These are phyloP conservation scores for Characodon lateralis DNA, from an alignment of 2,797 vertebrate species.

Conservation along the genomic window DNA sequence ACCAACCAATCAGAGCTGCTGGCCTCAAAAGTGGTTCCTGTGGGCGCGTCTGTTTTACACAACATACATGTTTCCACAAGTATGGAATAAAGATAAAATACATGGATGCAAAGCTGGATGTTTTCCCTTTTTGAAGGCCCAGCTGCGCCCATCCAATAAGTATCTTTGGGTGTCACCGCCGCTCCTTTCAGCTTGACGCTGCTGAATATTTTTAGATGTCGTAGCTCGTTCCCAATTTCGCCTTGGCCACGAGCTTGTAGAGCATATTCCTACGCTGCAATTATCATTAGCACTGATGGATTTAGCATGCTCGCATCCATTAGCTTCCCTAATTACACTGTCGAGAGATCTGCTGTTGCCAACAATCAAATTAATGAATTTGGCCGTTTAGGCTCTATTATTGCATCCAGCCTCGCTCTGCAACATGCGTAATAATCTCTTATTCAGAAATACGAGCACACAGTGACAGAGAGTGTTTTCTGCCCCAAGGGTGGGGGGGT, in stretches of 20 bases:
- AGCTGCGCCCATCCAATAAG: constrained; percentile 47
- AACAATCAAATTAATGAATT: constrained; percentile 83
- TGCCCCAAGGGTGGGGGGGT: constrained; percentile 27
- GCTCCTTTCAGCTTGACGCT: not conserved
- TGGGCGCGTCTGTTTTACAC: constrained; percentile 43
- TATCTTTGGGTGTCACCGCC: constrained; percentile 54
- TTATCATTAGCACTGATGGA: constrained; percentile 85
- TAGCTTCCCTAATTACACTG: constrained; percentile 81
- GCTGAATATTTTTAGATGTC: constrained; percentile 71
- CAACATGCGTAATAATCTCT: constrained; percentile 65
- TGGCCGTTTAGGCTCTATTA: constrained; percentile 76
- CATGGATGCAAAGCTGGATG: constrained; percentile 44
- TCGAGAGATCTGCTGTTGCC: constrained; percentile 74
- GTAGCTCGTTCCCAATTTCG: constrained; percentile 54
- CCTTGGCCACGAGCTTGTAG: constrained; percentile 41
- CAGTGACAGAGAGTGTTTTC: constrained; percentile 45
- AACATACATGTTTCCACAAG: constrained; percentile 31
- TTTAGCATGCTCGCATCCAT: constrained; percentile 76
- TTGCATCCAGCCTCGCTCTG: constrained; percentile 36
- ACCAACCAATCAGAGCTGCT: constrained; percentile 53
- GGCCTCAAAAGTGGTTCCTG: constrained; percentile 64
- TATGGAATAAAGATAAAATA: constrained; percentile 51
- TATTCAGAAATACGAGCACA: constrained; percentile 63
- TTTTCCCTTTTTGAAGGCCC: constrained; percentile 31
- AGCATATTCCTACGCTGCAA: constrained; percentile 70